Percentiles rank a stretch among this genome's conserved stretches.
Conservation (phyloP, 1,140 invertebrate species). For the Ericerus pela region DNA sequence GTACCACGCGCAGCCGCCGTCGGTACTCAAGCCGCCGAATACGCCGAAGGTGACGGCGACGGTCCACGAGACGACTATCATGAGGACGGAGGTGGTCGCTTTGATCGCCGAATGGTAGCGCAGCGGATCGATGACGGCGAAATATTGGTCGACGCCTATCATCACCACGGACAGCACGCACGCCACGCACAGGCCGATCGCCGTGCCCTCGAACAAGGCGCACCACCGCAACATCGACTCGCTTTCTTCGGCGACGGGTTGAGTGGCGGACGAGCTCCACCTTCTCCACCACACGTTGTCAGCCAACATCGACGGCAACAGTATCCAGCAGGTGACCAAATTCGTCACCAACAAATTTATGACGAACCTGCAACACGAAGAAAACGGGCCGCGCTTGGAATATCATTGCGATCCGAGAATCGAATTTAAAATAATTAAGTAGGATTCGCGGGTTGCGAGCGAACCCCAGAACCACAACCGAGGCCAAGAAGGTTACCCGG, state of each 20-base stretch:
- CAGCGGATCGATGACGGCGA: conserved; percentile 70
- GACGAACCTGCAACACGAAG: conserved; percentile 42
- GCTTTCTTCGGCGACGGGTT: not conserved
- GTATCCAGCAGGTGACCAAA: conserved; percentile 41
- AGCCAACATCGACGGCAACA: conserved; percentile 41
- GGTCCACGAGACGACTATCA: conserved; percentile 52
- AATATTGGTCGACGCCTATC: conserved; percentile 72
- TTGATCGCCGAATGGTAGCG: conserved; percentile 65
- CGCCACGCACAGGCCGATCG: conserved; percentile 37
- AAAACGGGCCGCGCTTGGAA: no score
- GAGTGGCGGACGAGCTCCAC: conserved; percentile 14
- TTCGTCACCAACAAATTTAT: conserved; percentile 51
- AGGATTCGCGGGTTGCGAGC: no score
- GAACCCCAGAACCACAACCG: no score
- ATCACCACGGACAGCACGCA: conserved; percentile 56
- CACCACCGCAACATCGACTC: conserved; percentile 28
- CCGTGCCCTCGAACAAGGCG: conserved; percentile 35
- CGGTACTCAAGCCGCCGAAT: conserved; percentile 29
- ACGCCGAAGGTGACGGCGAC: conserved; percentile 41
- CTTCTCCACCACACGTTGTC: conserved; percentile 27
- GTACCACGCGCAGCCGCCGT: conserved; percentile 4
- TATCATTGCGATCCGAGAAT: no score
- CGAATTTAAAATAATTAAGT: no score
- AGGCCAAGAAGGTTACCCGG: no score
- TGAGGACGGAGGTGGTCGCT: conserved; percentile 47